A percentile compares a stretch with the other conserved stretches of the same genome.
These are phyloP conservation scores for Drosophila infuscata DNA, from an alignment of 2,888 invertebrate species.

Conservation along the genomic window DNA sequence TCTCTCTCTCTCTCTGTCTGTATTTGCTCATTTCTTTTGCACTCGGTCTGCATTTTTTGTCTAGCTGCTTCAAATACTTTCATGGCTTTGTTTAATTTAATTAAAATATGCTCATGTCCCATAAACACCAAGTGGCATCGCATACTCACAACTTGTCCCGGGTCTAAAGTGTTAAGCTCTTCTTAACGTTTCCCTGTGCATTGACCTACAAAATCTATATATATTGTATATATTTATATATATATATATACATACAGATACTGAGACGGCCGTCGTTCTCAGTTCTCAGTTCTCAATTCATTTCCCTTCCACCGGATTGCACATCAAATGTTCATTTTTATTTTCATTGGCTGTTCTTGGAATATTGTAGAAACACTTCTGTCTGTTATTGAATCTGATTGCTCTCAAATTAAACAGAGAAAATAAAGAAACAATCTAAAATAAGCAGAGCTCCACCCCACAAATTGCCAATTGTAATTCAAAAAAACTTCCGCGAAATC, in stretches of 20 bases:
- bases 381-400: slow-evolving; percentile 9
- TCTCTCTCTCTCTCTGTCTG: neutral
- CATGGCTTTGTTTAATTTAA: slow-evolving; percentile 56
- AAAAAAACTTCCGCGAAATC: neutral
- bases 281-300: neutral
- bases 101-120: slow-evolving; percentile 59
- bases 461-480: neutral
- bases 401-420: slow-evolving; percentile 18
- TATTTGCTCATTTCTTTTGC: slow-evolving; percentile 13
- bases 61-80: slow-evolving; percentile 35
- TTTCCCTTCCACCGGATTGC: slow-evolving; percentile 19
- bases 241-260: neutral
- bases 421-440: neutral
- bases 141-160: slow-evolving; percentile 7
- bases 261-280: neutral
- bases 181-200: slow-evolving; percentile 18
- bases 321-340: slow-evolving; percentile 28
- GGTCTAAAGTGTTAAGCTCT: slow-evolving; percentile 14
- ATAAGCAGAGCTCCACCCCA: neutral
- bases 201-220: slow-evolving; percentile 16
- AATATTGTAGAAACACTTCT: slow-evolving; percentile 2
- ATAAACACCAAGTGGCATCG: slow-evolving; percentile 11
- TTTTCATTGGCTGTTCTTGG: slow-evolving; percentile 20
- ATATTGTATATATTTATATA: neutral
- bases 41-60: slow-evolving; percentile 3